Evolutionary conservation across 1,140 invertebrate species (phyloP).

Genomic region (Polyergus mexicanus): DNA sequence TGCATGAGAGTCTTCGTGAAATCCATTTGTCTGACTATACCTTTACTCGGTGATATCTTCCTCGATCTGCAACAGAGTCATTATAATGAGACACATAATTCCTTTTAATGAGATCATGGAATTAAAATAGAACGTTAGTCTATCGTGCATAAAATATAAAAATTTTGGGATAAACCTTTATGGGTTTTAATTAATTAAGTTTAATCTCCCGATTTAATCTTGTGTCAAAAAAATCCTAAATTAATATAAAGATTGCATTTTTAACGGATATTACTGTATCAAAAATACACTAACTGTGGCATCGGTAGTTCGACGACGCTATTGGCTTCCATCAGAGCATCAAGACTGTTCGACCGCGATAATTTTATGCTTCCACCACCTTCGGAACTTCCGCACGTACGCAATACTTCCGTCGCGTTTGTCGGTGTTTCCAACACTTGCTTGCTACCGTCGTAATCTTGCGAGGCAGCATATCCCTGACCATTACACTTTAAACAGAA

Average conservation of each 20-base stretch:
- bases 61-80: conserved; percentile 75
- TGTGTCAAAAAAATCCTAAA: background rate
- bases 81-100: conserved; percentile 1
- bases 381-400: conserved; percentile 77
- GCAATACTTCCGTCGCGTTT: conserved; percentile 82
- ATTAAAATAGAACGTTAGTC: conserved; percentile 6
- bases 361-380: conserved; percentile 67
- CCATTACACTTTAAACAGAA: conserved; percentile 79
- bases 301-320: conserved; percentile 88
- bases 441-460: conserved; percentile 75
- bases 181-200: background rate
- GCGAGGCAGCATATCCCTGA: conserved; percentile 66
- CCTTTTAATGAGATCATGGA: background rate
- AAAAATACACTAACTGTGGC: conserved; percentile 85
- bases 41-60: conserved; percentile 62
- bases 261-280: background rate
- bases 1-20: conserved; percentile 81
- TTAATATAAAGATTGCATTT: conserved; percentile 1
- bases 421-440: conserved; percentile 82
- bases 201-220: background rate
- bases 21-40: conserved; percentile 74
- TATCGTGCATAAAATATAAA: background rate
- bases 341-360: conserved; percentile 78
- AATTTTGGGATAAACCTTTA: background rate
- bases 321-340: conserved; percentile 84